A percentile compares a stretch with the other conserved stretches of the same genome.
Conservation (phyloP, 2,797 vertebrate species). For the Leucoraja ocellata region DNA sequence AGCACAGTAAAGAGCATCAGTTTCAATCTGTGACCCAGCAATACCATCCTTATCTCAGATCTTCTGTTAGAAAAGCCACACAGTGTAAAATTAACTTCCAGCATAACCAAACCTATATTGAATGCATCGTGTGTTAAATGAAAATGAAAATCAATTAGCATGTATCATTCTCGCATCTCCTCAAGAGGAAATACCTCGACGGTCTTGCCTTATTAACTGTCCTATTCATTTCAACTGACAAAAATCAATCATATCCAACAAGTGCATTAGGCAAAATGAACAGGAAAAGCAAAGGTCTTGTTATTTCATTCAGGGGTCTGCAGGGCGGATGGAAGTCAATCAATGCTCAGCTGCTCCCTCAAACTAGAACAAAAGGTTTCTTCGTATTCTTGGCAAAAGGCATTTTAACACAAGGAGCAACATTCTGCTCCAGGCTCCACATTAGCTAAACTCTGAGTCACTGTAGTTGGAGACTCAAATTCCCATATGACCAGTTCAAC, state of each 20-base stretch:
- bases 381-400: conserved; percentile 45
- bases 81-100: conserved; percentile 45
- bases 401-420: conserved; percentile 44
- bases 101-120: conserved; percentile 31
- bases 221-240: conserved; percentile 45
- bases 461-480: conserved; percentile 34
- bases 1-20: conserved; percentile 56
- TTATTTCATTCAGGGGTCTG: conserved; percentile 48
- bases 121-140: conserved; percentile 31
- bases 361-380: conserved; percentile 48
- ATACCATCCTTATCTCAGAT: conserved; percentile 47
- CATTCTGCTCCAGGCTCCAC: conserved; percentile 47
- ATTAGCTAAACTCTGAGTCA: conserved; percentile 49
- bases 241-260: conserved; percentile 50
- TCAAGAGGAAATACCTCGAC: conserved; percentile 39
- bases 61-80: conserved; percentile 50
- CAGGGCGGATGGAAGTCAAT: conserved; percentile 49
- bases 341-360: conserved; percentile 46
- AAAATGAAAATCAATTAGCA: conserved; percentile 40
- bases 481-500: conserved; percentile 7
- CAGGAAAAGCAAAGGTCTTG: conserved; percentile 42
- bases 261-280: conserved; percentile 45
- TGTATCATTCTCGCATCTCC: conserved; percentile 22
- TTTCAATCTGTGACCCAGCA: conserved; percentile 54
- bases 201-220: conserved; percentile 50